phyloP scores from a whole-genome alignment of 1,140 invertebrate species.

The Matsumurasca onukii region DNA sequence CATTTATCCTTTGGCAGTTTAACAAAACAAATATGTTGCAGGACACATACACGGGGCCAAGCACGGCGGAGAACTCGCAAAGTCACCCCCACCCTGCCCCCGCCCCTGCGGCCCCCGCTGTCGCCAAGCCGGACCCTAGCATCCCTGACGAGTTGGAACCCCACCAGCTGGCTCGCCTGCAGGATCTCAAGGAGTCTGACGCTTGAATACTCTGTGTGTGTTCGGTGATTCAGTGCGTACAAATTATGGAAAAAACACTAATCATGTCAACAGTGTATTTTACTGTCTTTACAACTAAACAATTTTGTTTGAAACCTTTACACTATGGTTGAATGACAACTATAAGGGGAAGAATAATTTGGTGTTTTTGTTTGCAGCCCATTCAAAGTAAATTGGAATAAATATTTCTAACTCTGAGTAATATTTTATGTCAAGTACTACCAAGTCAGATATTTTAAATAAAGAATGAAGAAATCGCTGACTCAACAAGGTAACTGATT shows the following conservation, averaged over 20 bases:
- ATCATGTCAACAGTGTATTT: not conserved
- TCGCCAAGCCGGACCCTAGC: slow-evolving; percentile 47
- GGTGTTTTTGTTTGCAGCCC: not conserved
- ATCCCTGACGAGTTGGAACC: slow-evolving; percentile 84
- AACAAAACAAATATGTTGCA: too few species aligned
- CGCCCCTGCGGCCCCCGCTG: slow-evolving; percentile 8
- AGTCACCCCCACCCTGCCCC: slow-evolving; percentile 42
- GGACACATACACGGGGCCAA: slow-evolving; percentile 58
- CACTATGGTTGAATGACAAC: not conserved
- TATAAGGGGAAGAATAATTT: not conserved
- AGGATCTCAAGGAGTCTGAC: slow-evolving; percentile 85
- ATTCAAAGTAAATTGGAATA: not conserved
- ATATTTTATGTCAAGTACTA: too few species aligned
- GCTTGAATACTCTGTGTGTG: slow-evolving; percentile 56
- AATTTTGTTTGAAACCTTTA: not conserved
- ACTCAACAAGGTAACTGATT: too few species aligned
- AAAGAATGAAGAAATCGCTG: too few species aligned
- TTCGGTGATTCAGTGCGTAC: not conserved
- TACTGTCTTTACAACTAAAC: not conserved
- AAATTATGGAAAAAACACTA: too few species aligned
- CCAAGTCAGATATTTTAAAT: too few species aligned
- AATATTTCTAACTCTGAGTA: too few species aligned
- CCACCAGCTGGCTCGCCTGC: slow-evolving; percentile 77
- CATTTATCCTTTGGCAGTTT: too few species aligned
- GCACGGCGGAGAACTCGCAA: slow-evolving; percentile 61